Evolutionary conservation across 2,113 vertebrate genomes (phyloP), one percentile per base, ranked within the genome.

Genomic region (Periophthalmodon schlosseri): DNA sequence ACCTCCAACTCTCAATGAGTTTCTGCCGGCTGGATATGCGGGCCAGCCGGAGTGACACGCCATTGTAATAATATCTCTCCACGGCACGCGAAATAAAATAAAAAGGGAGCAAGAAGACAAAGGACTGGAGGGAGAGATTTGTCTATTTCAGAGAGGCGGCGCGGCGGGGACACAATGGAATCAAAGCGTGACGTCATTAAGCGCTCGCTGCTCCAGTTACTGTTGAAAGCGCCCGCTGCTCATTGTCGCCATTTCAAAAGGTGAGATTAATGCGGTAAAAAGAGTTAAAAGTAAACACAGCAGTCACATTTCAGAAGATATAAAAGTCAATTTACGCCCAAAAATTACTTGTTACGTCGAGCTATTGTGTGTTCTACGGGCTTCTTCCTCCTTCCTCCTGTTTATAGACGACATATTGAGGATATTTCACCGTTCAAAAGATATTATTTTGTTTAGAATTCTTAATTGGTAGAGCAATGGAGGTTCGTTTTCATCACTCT

Each of bases 1-100:
- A 71, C 60, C 70, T 68, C 84, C 58, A 76, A 76, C 74, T 85
- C 72, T 10, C 0, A 28, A 66, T 74, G 83, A 87, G 86, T 81
- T 84, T 83, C 81, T 83, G 79, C 76, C 74, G 82, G 85, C 88
- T 87, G 82, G 83, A 88, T 82, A 91, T 80, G 80, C 88, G 89
- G 85, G 84, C 74, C 84, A 87, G 84, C 73, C 84, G 86, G 70
- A 79, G 68, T 83, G 85, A 87, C 79, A 79, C 60, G 7, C 72
- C 63, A 39, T 79, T 78, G 80, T 86, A 73, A 85, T 87, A 68
- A 79, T 73, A 82, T 83, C 82, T 85, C 79, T 75, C 66, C 10
- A 36, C 72, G 68, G 65, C 68, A 77, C 78, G 72, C 46, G 21
- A 70, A 23, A n/a, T 69, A 72, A 72, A 83, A 56, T 13, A 18